Conservation (phyloP, 2,888 invertebrate genomes). For the Sepioteuthis lessoniana region DNA sequence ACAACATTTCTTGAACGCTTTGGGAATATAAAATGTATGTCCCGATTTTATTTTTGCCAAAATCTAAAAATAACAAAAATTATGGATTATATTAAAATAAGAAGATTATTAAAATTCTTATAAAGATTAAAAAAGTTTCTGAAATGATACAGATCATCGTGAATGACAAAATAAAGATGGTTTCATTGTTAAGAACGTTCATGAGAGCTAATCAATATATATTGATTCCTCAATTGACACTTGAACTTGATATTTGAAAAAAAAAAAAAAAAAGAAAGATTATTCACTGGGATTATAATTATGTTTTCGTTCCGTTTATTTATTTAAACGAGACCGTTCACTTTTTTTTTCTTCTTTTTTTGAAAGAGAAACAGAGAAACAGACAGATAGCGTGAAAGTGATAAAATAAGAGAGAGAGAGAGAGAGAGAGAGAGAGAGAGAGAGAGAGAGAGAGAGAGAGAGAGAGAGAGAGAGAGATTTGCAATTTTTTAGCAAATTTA, state of each 20-base stretch:
- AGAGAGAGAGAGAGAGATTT: too few species aligned
- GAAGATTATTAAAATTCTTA: neutral
- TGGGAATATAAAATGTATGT: neutral
- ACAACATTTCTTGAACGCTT: neutral
- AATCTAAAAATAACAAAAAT: neutral
- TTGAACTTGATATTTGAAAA: neutral
- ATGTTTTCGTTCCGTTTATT: neutral
- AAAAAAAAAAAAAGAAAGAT: neutral
- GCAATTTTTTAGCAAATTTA: neutral
- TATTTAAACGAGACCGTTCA: neutral
- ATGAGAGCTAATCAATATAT: neutral
- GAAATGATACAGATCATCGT: neutral
- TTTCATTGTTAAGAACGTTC: neutral
- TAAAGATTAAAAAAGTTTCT: neutral
- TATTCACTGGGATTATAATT: neutral
- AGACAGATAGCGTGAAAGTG: too few species aligned
- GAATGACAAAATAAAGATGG: neutral
- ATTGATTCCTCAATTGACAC: neutral
- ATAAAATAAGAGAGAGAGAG: too few species aligned
- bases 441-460: too few species aligned
- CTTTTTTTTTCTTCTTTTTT: neutral
- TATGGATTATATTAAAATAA: slow-evolving; percentile 23
- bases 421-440: neutral
- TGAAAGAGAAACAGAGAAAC: too few species aligned
- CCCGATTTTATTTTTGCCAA: neutral